phyloP scores from a whole-genome alignment of 2,113 vertebrate genomes.

The Ranitomeya imitator region DNA sequence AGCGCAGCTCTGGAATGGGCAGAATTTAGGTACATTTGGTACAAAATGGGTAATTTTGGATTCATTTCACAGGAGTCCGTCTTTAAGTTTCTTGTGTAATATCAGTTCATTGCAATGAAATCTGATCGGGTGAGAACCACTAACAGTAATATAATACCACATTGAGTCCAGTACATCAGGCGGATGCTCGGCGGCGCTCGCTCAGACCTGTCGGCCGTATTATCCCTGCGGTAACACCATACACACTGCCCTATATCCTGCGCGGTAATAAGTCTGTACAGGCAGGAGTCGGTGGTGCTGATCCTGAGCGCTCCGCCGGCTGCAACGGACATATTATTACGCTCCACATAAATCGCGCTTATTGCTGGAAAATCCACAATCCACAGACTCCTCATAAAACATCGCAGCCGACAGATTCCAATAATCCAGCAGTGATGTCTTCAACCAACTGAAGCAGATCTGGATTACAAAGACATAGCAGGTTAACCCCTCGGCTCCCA shows the following conservation, averaged over 20 bases:
- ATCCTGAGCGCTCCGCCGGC: not conserved
- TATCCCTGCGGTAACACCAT: conserved; percentile 11
- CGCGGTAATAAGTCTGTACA: conserved; percentile 7
- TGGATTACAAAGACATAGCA: not conserved
- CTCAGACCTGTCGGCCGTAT: not conserved
- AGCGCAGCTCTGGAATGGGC: too few relatives aligned
- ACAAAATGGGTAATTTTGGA: too few relatives aligned
- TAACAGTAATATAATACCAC: not conserved
- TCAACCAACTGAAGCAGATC: not conserved
- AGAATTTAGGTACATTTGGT: too few relatives aligned
- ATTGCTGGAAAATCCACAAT: too few relatives aligned
- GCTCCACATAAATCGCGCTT: not conserved
- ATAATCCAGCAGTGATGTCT: not conserved
- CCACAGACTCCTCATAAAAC: too few relatives aligned
- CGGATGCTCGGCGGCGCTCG: not conserved
- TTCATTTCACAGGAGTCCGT: too few relatives aligned
- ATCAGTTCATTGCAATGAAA: too few relatives aligned
- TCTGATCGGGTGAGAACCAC: too few relatives aligned
- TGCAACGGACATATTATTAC: not conserved
- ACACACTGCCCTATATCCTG: conserved; percentile 11
- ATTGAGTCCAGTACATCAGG: not conserved
- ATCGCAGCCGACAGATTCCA: not conserved
- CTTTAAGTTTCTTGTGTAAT: too few relatives aligned
- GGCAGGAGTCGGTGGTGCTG: not conserved
- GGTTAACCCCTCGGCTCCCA: too few relatives aligned